These are phyloP conservation scores for Chitala chitala DNA, from an alignment of 2,113 vertebrate species.

Conservation along the genomic window DNA sequence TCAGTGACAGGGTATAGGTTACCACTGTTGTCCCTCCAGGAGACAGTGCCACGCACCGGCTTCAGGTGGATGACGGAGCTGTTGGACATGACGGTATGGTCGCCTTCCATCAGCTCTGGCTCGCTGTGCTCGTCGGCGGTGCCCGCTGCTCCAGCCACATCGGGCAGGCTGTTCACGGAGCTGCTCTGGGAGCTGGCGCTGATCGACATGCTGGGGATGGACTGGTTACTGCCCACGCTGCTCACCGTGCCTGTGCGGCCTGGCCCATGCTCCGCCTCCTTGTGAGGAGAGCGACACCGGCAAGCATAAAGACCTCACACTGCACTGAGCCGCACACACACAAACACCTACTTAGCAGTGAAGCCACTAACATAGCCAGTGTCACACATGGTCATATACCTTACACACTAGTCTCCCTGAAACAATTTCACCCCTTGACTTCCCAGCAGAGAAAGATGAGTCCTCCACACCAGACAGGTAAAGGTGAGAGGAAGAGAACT, in stretches of 20 bases:
- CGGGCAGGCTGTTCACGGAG: conserved; percentile 95
- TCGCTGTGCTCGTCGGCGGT: conserved; percentile 93
- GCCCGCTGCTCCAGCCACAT: conserved; percentile 80
- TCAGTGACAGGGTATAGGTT: no score
- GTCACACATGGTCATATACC: no score
- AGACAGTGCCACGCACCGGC: conserved; percentile 65
- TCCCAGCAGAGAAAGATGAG: background rate
- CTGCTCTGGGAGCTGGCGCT: conserved; percentile 99
- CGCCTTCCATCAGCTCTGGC: conserved; percentile 88
- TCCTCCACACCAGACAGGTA: background rate
- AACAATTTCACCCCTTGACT: no score
- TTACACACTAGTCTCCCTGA: no score
- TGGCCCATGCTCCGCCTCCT: conserved; percentile 88
- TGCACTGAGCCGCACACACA: no score
- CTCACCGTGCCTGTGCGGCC: conserved; percentile 92
- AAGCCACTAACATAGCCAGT: no score
- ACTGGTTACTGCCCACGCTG: conserved; percentile 98
- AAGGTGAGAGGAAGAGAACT: background rate
- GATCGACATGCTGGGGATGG: conserved; percentile 98
- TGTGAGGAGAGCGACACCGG: background rate
- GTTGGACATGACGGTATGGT: conserved; percentile 97
- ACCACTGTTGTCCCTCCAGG: no score
- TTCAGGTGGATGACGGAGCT: conserved; percentile 94
- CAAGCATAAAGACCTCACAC: background rate
- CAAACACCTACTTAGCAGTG: no score